Evolutionary conservation across 2,113 vertebrate species (phyloP), one percentile per base, ranked within the genome.

Genomic region (Perognathus longimembris): DNA sequence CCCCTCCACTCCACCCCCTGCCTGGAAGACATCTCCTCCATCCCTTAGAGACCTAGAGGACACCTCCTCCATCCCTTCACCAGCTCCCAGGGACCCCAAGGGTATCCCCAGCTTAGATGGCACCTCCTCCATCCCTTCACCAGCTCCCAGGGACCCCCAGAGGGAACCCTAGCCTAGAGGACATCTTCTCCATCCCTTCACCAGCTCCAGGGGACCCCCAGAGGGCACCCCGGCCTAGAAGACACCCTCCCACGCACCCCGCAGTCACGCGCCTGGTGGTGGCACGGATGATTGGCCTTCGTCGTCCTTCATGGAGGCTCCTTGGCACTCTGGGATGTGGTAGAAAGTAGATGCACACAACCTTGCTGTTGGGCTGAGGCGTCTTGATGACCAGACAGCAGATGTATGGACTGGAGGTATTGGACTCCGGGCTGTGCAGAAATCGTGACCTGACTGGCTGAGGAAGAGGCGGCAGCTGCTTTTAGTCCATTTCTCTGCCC

Each of bases 381-480:
- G 98, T 98, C 97, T 96, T 98, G 98, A 97, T 95, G 94, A 85
- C 97, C 95, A 97, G 98, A 97, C 97, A 96, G 86, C 92, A 97
- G 96, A 96, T 96, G 96, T 94, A 94, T 81, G 96, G 97, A 97
- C 97, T 97, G 96, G 96, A 97, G 97, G 97, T 98, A 98, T 98
- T 98, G 98, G 98, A 96, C 97, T 97, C 98, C 95, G 86, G 78
- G 93, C 98, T 97, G 96, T 97, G 96, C 97, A 96, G 96, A 95
- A 93, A 97, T 98, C 97, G 97, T 98, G 98, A 98, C 81, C 86
- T 2, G 97, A 94, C 45, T 45, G 45, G 12, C 97, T 96, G 96
- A 96, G 97, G 95, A 97, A 97, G 97, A 98, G 96, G 98, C 97
- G 97, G 97, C 91, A 94, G 97, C 97, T 97, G 97, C 96, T 98